These are phyloP conservation scores for Melanaphis sacchari DNA, from an alignment of 1,140 invertebrate genomes.

Conservation along the genomic window DNA sequence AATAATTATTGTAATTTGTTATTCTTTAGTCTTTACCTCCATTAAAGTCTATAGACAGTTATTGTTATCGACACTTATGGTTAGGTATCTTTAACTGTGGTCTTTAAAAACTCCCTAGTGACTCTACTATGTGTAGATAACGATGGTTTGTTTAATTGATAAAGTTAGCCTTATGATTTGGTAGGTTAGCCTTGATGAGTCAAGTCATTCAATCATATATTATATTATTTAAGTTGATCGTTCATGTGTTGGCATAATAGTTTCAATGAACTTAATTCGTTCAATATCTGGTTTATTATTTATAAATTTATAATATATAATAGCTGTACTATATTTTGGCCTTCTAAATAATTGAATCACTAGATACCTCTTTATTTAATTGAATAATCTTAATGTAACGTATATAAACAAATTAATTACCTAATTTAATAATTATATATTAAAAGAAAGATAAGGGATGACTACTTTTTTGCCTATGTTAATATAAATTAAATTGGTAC, in stretches of 20 bases:
- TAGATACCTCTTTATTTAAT: background rate
- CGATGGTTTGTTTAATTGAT: background rate
- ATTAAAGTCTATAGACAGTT: background rate
- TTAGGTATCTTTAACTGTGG: too few relatives aligned
- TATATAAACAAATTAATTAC: background rate
- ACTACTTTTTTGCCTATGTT: background rate
- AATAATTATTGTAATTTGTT: background rate
- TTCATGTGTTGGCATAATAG: background rate
- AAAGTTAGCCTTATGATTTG: background rate
- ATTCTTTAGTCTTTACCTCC: background rate
- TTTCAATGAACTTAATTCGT: background rate
- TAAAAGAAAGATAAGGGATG: too few relatives aligned
- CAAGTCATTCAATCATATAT: background rate
- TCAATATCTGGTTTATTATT: background rate
- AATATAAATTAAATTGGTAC: background rate
- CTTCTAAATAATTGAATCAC: background rate
- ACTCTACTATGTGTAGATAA: background rate
- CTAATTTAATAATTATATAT: background rate
- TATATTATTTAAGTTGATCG: background rate
- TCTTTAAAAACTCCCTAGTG: background rate
- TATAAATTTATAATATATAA: background rate
- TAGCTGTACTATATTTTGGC: background rate
- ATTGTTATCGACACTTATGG: background rate
- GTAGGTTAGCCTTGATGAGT: background rate
- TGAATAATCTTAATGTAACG: background rate